phyloP scores from a whole-genome alignment of 2,888 invertebrate species.

The Caenorhabditis sp. region DNA sequence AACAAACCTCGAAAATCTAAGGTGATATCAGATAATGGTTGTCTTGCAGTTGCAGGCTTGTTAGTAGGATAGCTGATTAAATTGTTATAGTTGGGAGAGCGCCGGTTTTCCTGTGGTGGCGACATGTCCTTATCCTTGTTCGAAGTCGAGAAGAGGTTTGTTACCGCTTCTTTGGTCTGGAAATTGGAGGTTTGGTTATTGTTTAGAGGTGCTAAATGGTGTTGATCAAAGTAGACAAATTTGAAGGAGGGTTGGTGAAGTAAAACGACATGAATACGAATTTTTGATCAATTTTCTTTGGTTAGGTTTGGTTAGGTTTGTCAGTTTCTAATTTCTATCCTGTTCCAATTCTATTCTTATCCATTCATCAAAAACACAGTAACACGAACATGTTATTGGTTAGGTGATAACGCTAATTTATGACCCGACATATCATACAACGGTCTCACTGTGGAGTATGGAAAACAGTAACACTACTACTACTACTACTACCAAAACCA shows the following conservation, averaged over 20 bases:
- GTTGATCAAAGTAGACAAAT: neutral
- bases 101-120: constrained; percentile 40
- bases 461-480: constrained; percentile 40
- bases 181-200: constrained; percentile 21
- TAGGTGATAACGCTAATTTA: constrained; percentile 47
- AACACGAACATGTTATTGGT: neutral
- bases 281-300: constrained; percentile 14
- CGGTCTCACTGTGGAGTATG: constrained; percentile 29
- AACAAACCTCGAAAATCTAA: constrained; percentile 50
- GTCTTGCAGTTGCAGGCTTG: constrained; percentile 7
- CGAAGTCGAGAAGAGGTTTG: constrained; percentile 1
- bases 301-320: no score
- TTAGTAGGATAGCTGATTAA: neutral
- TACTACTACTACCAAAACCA: constrained; percentile 26
- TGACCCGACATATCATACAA: constrained; percentile 30
- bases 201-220: no score
- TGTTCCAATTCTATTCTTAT: no score
- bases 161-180: constrained; percentile 24
- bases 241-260: no score
- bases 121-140: constrained; percentile 40
- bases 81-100: constrained; percentile 13
- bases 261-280: no score
- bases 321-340: no score
- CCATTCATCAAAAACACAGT: neutral
- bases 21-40: constrained; percentile 18